Evolutionary conservation across 2,113 vertebrate genomes (phyloP), one percentile per base, ranked within the genome.

Genomic region (Gavialis gangeticus): DNA sequence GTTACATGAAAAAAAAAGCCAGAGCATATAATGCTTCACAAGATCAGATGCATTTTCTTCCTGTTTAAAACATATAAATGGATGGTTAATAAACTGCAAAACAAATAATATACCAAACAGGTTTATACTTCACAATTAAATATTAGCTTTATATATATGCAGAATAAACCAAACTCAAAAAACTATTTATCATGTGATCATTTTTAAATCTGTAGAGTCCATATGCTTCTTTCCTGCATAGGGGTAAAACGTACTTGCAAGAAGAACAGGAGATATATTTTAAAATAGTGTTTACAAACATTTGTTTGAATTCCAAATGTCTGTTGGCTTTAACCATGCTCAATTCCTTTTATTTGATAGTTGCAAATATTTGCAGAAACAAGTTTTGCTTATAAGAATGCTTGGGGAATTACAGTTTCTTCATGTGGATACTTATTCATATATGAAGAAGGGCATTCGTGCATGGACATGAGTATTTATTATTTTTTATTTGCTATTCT

Each of bases 1-100:
- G 95, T 94, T 91, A 89, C 69, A 85, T 95, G 95, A 94, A 79
- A 55, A 87, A 85, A 87, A 85, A 79, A 92, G 79, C 89, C 84
- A 92, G 60, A 12, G 1, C 94, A 85, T 91, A 37, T 76, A 87
- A 95, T 79, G 57, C 71, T 90, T 90, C 88, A 93, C 55, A 76
- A 86, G 13, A 12, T 57, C 57, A 7, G 7, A 62, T 59, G n/a
- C 56, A 73, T 64, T 80, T 90, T 4, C 16, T 75, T 4, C 3
- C 19, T 12, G 3, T 66, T 92, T 88, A 85, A 85, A 92, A 91
- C 93, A 30, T 3, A 60, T 46, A 60, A 63, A 21, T 37, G 69
- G 12, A 73, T 46, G 56, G 30, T 71, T 93, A 96, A 79, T 28
- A 2, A 91, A 85, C 69, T 82, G 4, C 34, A 82, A 75, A 78